These are phyloP conservation scores for Tenebrio molitor DNA, from an alignment of 1,140 invertebrate genomes.

Conservation along the genomic window DNA sequence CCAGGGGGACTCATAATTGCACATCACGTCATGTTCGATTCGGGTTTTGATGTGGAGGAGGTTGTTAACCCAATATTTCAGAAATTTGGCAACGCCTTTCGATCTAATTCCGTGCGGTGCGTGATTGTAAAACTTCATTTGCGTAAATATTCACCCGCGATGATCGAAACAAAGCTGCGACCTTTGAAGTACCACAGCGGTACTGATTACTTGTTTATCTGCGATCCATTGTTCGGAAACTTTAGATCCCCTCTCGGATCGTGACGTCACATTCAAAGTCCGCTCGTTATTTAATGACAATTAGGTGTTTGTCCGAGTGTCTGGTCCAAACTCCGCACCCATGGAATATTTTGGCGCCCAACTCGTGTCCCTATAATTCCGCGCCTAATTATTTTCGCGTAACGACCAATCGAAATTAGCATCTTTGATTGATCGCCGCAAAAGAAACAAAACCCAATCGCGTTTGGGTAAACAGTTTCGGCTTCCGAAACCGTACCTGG, in stretches of 20 bases:
- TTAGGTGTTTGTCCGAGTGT: background rate
- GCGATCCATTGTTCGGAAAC: too few species aligned
- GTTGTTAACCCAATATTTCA: conserved; percentile 27
- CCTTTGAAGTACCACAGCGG: background rate
- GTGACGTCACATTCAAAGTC: too few species aligned
- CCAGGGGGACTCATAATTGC: background rate
- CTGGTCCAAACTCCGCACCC: background rate
- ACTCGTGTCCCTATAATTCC: background rate
- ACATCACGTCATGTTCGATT: conserved; percentile 2
- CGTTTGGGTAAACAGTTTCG: too few species aligned
- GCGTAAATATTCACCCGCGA: conserved; percentile 13
- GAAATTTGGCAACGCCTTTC: conserved; percentile 13
- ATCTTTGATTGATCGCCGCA: too few species aligned
- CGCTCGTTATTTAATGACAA: background rate
- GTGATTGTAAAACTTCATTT: conserved; percentile 22
- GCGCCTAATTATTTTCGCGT: background rate
- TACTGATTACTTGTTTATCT: too few species aligned
- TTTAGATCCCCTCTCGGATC: background rate
- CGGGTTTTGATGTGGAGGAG: conserved; percentile 29
- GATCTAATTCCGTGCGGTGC: conserved; percentile 6
- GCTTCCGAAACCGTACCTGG: too few species aligned
- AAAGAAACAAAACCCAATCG: background rate
- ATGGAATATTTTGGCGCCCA: background rate
- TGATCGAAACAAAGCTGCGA: background rate
- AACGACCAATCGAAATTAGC: background rate